Percentiles rank a stretch among this genome's conserved stretches.
phyloP scores from a whole-genome alignment of 2,888 invertebrate species.

The Caenorhabditis drosophilae region DNA sequence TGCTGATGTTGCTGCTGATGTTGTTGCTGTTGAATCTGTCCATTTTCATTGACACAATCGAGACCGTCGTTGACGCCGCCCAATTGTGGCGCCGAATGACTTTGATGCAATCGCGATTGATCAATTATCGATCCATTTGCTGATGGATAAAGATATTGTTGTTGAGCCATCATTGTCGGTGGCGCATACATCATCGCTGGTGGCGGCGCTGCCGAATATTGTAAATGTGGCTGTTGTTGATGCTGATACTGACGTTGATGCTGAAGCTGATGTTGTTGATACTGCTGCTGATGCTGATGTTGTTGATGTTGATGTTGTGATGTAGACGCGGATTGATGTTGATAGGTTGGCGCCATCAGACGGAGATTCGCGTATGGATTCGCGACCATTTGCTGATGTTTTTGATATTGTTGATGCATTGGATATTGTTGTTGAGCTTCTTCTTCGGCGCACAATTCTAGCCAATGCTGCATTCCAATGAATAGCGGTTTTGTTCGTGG shows the following conservation, averaged over 20 bases:
- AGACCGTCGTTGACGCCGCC: constrained; percentile 1
- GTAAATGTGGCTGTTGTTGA: constrained; percentile 1
- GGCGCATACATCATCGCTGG: neutral
- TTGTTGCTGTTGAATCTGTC: too few species aligned
- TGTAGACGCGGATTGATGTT: too few species aligned
- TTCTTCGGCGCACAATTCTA: constrained; percentile 18
- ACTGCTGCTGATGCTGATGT: too few species aligned
- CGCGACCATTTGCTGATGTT: too few species aligned
- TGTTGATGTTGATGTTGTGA: too few species aligned
- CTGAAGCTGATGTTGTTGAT: neutral
- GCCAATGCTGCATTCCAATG: constrained; percentile 26
- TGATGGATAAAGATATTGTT: neutral
- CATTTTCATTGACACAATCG: too few species aligned
- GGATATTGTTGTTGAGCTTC: constrained; percentile 8
- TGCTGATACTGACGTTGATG: too few species aligned
- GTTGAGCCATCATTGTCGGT: neutral
- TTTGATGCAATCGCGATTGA: constrained; percentile 48
- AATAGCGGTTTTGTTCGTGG: constrained; percentile 13
- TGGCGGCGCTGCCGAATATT: neutral
- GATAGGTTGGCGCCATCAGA: too few species aligned
- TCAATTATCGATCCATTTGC: neutral
- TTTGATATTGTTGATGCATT: neutral
- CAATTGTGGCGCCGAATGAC: constrained; percentile 62
- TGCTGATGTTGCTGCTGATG: too few species aligned
- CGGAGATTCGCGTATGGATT: too few species aligned